phyloP scores from a whole-genome alignment of 2,113 vertebrate species.

The Numenius arquata region DNA sequence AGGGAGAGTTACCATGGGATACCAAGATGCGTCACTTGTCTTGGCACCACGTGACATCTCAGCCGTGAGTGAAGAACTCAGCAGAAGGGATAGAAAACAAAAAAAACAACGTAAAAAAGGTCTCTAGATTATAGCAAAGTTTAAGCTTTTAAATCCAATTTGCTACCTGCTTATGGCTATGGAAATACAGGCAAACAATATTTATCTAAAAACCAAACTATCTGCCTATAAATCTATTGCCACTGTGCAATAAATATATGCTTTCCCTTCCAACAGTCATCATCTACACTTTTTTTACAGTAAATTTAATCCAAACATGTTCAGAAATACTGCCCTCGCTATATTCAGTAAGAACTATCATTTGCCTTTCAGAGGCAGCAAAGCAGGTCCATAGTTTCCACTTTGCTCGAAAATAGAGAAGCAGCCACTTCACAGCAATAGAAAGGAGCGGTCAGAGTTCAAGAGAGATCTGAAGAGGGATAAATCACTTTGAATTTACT shows the following conservation, averaged over 20 bases:
- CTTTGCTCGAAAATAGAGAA: background rate
- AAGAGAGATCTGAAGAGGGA: background rate
- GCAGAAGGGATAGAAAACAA: conserved; percentile 19
- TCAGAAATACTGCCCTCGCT: background rate
- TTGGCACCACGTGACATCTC: background rate
- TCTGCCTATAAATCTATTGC: background rate
- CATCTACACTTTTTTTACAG: background rate
- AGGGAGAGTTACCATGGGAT: conserved; percentile 53
- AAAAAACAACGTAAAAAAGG: background rate
- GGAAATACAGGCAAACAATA: background rate
- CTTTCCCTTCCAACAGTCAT: background rate
- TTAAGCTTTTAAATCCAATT: background rate
- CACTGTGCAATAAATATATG: background rate
- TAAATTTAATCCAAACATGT: background rate
- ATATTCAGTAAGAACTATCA: background rate
- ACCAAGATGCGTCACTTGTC: conserved; percentile 40
- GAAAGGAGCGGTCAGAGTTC: background rate
- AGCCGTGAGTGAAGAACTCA: background rate
- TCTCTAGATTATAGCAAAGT: background rate
- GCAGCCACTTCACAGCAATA: background rate
- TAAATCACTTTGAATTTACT: background rate
- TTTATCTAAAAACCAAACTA: background rate
- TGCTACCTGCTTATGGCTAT: background rate
- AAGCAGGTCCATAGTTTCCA: background rate
- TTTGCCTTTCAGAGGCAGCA: background rate